These are phyloP conservation scores for Coptodon rendalli DNA, from an alignment of 2,113 vertebrate species.

Conservation along the genomic window DNA sequence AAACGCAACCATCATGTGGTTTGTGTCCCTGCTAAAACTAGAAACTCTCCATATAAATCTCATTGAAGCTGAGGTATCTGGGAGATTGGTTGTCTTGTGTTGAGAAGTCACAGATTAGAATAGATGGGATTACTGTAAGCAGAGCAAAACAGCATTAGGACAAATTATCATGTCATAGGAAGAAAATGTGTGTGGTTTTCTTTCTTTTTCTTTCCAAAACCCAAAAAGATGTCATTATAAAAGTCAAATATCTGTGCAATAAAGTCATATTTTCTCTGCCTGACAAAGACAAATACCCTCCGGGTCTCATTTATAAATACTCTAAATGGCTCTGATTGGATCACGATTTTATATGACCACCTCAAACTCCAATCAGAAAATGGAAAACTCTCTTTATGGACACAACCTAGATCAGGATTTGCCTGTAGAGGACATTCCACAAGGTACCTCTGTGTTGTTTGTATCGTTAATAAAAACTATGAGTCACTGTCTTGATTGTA, in stretches of 20 bases:
- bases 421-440: neutral
- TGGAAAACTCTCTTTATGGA: neutral
- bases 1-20: slow-evolving; percentile 45
- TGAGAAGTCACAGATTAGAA: slow-evolving; percentile 24
- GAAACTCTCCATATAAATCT: neutral
- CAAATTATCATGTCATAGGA: neutral
- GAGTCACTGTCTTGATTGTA: neutral
- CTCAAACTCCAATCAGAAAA: neutral
- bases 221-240: neutral
- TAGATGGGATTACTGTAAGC: slow-evolving; percentile 20
- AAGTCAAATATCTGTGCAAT: neutral
- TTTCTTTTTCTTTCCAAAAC: neutral
- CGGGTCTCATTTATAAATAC: neutral
- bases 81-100: neutral
- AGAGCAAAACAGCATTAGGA: neutral
- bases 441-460: neutral
- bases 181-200: neutral
- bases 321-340: neutral
- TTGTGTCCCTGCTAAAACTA: neutral
- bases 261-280: neutral
- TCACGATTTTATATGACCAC: neutral
- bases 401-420: neutral
- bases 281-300: neutral
- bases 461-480: neutral
- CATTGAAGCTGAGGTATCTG: neutral